Conservation (phyloP, 2,113 vertebrate species). For the Saccopteryx leptura region DNA sequence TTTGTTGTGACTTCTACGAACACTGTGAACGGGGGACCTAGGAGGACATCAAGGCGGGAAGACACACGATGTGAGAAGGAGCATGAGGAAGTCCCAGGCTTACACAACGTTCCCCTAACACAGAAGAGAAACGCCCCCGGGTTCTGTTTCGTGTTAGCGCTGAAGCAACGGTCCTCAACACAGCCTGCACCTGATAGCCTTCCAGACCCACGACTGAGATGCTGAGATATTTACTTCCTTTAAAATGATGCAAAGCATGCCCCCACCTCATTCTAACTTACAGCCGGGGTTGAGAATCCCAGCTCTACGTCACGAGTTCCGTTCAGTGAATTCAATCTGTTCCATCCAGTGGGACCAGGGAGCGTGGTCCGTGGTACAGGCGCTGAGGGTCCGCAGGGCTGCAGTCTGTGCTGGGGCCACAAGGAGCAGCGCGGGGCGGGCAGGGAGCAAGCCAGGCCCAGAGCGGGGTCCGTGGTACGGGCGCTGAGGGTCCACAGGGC, state of each 20-base stretch:
- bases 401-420: no score
- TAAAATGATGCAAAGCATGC: neutral
- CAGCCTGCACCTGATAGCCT: neutral
- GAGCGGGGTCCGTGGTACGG: no score
- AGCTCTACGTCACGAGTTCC: neutral
- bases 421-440: no score
- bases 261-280: neutral
- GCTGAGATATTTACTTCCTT: neutral
- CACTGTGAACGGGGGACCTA: neutral
- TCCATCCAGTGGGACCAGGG: fast-evolving
- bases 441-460: no score
- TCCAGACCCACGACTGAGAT: neutral
- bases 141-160: neutral
- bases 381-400: no score
- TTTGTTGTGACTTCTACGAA: neutral
- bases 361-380: neutral
- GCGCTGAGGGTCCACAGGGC: no score
- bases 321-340: neutral
- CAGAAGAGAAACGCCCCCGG: neutral
- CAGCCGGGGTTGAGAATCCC: neutral
- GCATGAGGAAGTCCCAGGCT: neutral
- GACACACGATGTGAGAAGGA: neutral
- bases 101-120: neutral
- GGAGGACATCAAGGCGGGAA: fast-evolving
- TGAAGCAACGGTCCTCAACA: neutral